These are phyloP conservation scores for Hipparchia sbordonii DNA, from an alignment of 2,888 invertebrate species.

Conservation along the genomic window DNA sequence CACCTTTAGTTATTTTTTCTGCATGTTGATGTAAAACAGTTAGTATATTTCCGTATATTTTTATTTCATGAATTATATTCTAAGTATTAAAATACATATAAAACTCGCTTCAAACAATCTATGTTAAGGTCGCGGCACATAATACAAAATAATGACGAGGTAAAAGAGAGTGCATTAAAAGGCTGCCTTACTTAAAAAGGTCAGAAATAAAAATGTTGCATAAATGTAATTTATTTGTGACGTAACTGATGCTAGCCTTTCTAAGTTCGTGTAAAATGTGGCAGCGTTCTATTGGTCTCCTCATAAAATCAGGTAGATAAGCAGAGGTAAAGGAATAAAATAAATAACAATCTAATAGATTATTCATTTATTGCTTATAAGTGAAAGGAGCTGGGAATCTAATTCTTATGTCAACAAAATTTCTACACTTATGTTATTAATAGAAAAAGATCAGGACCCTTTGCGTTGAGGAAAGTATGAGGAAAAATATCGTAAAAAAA, in stretches of 20 bases:
- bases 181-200: background rate
- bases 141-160: slow-evolving; percentile 6
- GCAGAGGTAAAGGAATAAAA: too few species aligned
- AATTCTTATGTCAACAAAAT: too few species aligned
- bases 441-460: too few species aligned
- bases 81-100: slow-evolving; percentile 1
- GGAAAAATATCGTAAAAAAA: too few species aligned
- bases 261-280: background rate
- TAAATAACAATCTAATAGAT: too few species aligned
- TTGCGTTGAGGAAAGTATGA: too few species aligned
- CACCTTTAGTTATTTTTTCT: background rate
- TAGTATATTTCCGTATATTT: background rate
- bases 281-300: background rate
- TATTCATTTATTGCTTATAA: too few species aligned
- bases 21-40: background rate
- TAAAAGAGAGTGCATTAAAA: slow-evolving; percentile 4
- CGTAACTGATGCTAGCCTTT: background rate
- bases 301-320: background rate
- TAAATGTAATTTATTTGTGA: background rate
- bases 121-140: background rate
- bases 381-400: too few species aligned
- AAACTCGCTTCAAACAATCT: slow-evolving; percentile 6
- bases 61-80: background rate
- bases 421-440: too few species aligned
- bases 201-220: background rate